Percentiles rank a stretch among this genome's conserved stretches.
These are phyloP conservation scores for Drosophila kuntzei DNA, from an alignment of 2,888 invertebrate species.

Conservation along the genomic window DNA sequence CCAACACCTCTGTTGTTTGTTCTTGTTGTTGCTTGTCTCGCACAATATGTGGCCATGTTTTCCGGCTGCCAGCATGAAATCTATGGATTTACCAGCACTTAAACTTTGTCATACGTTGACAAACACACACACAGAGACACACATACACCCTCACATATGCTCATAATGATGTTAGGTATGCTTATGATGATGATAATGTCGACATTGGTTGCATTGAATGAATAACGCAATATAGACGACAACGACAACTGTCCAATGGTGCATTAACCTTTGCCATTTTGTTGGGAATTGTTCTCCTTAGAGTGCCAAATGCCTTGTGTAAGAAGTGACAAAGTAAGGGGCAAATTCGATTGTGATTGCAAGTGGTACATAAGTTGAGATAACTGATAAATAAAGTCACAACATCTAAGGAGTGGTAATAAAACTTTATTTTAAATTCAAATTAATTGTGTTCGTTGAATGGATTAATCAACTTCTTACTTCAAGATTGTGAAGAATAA, in stretches of 20 bases:
- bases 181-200: conserved; percentile 51
- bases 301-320: conserved; percentile 35
- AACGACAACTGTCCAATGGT: conserved; percentile 64
- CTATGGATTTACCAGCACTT: conserved; percentile 85
- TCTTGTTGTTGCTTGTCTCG: conserved; percentile 62
- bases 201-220: conserved; percentile 56
- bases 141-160: conserved; percentile 6
- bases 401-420: background rate
- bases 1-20: conserved; percentile 65
- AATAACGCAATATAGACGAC: conserved; percentile 43
- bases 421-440: too few relatives aligned
- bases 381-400: background rate
- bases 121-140: conserved; percentile 15
- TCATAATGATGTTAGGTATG: conserved; percentile 30
- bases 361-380: background rate
- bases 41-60: conserved; percentile 80
- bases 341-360: conserved; percentile 31
- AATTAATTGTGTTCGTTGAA: too few relatives aligned
- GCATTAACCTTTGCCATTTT: conserved; percentile 72
- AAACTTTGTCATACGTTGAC: conserved; percentile 80
- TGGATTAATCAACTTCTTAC: too few relatives aligned
- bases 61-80: conserved; percentile 78
- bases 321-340: background rate
- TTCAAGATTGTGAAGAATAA: too few relatives aligned
- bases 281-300: conserved; percentile 20